Evolutionary conservation across 2,797 vertebrate genomes (phyloP).

Genomic region (Gallinago nigripennis): DNA sequence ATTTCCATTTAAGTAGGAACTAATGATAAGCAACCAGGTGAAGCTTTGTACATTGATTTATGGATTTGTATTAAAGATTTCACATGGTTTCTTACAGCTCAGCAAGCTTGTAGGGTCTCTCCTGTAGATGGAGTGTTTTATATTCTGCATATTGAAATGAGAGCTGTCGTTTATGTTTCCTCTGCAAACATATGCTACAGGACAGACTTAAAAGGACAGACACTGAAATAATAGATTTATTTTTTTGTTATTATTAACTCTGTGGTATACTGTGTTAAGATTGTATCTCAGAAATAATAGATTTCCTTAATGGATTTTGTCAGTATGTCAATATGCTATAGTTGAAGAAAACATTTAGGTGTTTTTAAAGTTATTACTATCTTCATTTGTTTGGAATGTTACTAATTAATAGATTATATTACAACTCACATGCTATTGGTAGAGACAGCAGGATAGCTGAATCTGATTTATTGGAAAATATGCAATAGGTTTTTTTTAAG

Average conservation of each 20-base stretch:
- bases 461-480: background rate
- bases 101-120: background rate
- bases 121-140: background rate
- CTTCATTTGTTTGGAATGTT: background rate
- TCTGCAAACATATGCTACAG: background rate
- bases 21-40: conserved; percentile 53
- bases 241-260: background rate
- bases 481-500: background rate
- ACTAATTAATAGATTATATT: background rate
- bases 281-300: background rate
- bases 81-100: conserved; percentile 19
- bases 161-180: background rate
- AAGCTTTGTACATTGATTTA: conserved; percentile 37
- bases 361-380: background rate
- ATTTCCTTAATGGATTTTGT: background rate
- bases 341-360: background rate
- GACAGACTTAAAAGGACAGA: background rate
- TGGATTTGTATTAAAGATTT: conserved; percentile 46
- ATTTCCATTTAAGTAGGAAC: conserved; percentile 54
- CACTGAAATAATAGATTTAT: background rate
- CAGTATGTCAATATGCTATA: background rate
- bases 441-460: background rate
- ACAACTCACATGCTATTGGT: background rate
- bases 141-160: background rate
- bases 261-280: background rate